Percentiles rank a stretch among this genome's conserved stretches.
phyloP scores from a whole-genome alignment of 2,113 vertebrate genomes.

The Mus spicilegus region DNA sequence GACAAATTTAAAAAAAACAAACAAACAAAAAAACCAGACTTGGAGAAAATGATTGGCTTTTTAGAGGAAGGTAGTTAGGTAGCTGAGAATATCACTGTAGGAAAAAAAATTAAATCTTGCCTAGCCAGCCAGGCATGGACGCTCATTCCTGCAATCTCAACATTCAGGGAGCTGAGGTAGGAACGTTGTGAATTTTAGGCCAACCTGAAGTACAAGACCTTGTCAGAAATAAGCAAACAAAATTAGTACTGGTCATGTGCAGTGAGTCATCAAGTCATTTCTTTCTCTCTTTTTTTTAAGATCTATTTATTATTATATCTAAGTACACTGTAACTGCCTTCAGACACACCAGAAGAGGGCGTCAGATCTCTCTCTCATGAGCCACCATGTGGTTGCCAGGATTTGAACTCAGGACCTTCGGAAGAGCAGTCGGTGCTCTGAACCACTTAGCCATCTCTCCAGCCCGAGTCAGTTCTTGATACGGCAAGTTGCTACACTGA shows the following conservation, averaged over 20 bases:
- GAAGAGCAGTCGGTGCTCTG: no score
- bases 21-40: neutral
- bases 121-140: neutral
- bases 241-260: neutral
- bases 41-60: neutral
- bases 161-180: neutral
- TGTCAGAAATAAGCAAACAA: neutral
- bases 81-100: neutral
- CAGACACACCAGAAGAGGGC: no score
- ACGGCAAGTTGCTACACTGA: no score
- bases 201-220: neutral
- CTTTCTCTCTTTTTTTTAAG: no score
- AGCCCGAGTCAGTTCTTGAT: no score
- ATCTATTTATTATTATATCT: no score
- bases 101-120: neutral
- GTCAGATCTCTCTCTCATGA: no score
- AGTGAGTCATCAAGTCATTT: neutral
- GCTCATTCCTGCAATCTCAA: neutral
- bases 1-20: neutral
- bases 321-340: no score
- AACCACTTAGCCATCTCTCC: no score
- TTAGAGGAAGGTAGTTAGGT: neutral
- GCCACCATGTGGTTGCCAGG: no score
- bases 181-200: neutral
- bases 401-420: no score